These are phyloP conservation scores for Rhagoletis pomonella DNA, from an alignment of 1,140 invertebrate species.

Conservation along the genomic window DNA sequence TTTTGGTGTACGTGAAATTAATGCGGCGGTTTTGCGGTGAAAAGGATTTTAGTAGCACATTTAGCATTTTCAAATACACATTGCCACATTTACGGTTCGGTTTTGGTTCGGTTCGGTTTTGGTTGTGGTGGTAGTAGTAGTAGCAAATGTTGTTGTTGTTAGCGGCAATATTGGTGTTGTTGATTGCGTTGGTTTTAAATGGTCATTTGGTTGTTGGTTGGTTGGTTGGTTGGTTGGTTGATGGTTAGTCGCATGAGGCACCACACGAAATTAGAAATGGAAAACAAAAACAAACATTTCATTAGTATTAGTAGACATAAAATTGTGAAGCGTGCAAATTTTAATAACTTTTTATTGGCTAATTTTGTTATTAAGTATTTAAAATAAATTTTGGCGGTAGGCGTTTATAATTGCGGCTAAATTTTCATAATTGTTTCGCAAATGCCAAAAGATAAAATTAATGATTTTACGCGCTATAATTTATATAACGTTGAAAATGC, in stretches of 20 bases:
- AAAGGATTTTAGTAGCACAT: slow-evolving; percentile 12
- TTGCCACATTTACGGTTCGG: too few relatives aligned
- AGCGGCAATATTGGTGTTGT: slow-evolving; percentile 42
- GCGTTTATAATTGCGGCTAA: background rate
- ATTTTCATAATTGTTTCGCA: background rate
- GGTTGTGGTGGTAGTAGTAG: slow-evolving; percentile 24
- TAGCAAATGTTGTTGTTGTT: too few relatives aligned
- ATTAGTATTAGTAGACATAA: slow-evolving; percentile 50
- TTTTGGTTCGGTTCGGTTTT: too few relatives aligned
- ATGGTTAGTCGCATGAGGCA: slow-evolving; percentile 40
- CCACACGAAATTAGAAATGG: slow-evolving; percentile 52
- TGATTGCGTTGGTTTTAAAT: slow-evolving; percentile 27
- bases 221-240: slow-evolving; percentile 14
- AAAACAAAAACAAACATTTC: slow-evolving; percentile 54
- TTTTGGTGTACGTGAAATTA: slow-evolving; percentile 15
- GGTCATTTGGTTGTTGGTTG: background rate
- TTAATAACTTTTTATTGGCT: slow-evolving; percentile 9
- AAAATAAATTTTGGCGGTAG: background rate
- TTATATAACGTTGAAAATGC: too few relatives aligned
- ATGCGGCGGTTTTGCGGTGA: slow-evolving; percentile 20
- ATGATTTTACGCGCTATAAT: background rate
- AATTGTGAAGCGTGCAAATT: slow-evolving; percentile 24
- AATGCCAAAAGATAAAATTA: background rate
- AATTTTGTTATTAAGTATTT: slow-evolving; percentile 30
- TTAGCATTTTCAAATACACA: slow-evolving; percentile 29